A percentile compares a stretch with the other conserved stretches of the same genome.
Conservation (phyloP, 2,888 invertebrate genomes). For the Leistus spinibarbis region DNA sequence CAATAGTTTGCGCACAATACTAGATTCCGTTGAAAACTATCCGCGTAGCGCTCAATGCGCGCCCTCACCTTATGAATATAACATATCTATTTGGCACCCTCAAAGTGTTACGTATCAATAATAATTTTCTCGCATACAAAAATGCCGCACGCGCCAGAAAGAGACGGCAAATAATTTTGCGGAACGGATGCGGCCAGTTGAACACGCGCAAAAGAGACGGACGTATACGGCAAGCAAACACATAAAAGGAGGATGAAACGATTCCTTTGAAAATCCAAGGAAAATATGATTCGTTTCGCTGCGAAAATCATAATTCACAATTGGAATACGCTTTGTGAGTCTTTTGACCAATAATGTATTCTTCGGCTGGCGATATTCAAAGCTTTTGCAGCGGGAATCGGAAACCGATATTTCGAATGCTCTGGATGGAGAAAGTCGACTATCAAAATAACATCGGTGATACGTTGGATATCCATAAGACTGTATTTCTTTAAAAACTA, state of each 20-base stretch:
- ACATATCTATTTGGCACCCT: conserved; percentile 59
- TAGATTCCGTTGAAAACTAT: conserved; percentile 26
- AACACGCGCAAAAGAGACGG: conserved; percentile 47
- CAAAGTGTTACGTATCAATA: conserved; percentile 59
- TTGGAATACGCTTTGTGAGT: conserved; percentile 55
- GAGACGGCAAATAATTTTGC: conserved; percentile 40
- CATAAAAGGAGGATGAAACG: conserved; percentile 44
- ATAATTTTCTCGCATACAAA: conserved; percentile 56
- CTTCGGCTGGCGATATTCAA: conserved; percentile 35
- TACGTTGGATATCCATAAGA: too few species aligned
- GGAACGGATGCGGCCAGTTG: conserved; percentile 50
- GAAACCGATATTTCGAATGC: conserved; percentile 28
- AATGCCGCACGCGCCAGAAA: conserved; percentile 43
- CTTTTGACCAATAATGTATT: conserved; percentile 59
- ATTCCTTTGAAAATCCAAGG: conserved; percentile 55
- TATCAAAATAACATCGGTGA: too few species aligned
- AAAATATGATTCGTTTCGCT: conserved; percentile 59
- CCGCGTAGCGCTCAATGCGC: conserved; percentile 19
- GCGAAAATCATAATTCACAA: conserved; percentile 57
- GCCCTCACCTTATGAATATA: conserved; percentile 57
- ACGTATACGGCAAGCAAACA: conserved; percentile 39
- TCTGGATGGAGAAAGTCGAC: too few species aligned
- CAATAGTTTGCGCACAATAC: conserved; percentile 33
- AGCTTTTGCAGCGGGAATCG: conserved; percentile 17
- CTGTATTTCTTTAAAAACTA: too few species aligned